Conservation (phyloP, 2,797 vertebrate species). For the Telmatherina bonti region DNA sequence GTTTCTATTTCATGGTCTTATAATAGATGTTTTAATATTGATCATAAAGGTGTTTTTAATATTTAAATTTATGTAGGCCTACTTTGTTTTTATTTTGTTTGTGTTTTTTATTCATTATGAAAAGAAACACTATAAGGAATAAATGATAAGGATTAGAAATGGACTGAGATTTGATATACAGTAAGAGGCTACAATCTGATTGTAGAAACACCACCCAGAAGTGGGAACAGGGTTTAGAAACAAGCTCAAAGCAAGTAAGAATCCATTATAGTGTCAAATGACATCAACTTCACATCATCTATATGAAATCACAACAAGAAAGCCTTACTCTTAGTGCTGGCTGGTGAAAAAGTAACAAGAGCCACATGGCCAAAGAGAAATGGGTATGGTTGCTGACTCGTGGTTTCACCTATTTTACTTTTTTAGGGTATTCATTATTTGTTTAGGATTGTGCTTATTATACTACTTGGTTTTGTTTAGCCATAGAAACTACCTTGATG, state of each 20-base stretch:
- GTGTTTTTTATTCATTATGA: too few relatives aligned
- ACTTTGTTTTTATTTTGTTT: too few relatives aligned
- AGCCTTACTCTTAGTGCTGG: neutral
- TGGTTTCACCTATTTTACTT: neutral
- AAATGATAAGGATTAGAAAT: neutral
- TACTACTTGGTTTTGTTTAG: neutral
- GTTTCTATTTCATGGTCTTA: neutral
- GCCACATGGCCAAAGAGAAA: neutral
- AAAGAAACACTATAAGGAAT: too few relatives aligned
- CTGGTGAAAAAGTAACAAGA: neutral
- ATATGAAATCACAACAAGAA: neutral
- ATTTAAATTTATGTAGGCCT: too few relatives aligned
- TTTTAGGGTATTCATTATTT: neutral
- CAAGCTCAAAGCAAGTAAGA: neutral
- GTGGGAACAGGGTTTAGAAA: neutral
- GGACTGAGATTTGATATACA: neutral
- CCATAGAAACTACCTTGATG: neutral
- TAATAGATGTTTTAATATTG: neutral
- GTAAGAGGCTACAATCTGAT: neutral
- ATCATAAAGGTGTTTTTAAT: neutral
- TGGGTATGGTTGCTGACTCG: neutral
- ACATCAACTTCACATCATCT: neutral
- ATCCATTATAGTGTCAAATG: neutral
- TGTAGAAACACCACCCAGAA: neutral
- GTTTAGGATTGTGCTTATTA: too few relatives aligned